A percentile compares a stretch with the other conserved stretches of the same genome.
Evolutionary conservation across 2,888 invertebrate species (phyloP).

Genomic region (Chloroclystis v-ata): DNA sequence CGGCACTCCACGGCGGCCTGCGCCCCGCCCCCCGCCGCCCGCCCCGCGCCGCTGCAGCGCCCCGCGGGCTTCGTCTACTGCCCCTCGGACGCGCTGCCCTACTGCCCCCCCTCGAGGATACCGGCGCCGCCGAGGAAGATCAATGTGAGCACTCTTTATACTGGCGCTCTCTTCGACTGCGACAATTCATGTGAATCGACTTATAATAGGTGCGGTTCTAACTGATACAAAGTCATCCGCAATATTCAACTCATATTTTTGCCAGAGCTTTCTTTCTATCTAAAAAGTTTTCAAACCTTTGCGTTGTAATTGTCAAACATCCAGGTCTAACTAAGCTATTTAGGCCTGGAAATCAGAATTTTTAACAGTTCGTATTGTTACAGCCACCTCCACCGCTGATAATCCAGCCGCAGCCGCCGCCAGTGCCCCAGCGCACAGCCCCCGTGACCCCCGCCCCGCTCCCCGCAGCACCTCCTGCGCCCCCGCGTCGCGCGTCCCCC

Average conservation of each 20-base stretch:
- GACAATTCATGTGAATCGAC: no score
- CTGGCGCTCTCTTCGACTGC: no score
- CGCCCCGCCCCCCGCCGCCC: constrained; percentile 48
- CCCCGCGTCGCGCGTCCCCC: constrained; percentile 59
- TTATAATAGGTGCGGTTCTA: no score
- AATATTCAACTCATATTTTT: no score
- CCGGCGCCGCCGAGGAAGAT: constrained; percentile 50
- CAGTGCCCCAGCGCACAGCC: constrained; percentile 58
- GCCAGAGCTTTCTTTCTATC: no score
- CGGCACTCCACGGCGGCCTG: constrained; percentile 67
- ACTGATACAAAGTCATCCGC: no score
- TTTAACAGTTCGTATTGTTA: constrained; percentile 29
- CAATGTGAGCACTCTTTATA: constrained; percentile 34
- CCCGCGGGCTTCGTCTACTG: constrained; percentile 69
- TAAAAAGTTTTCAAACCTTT: no score
- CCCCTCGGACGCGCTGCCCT: constrained; percentile 72
- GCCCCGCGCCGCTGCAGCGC: constrained; percentile 37
- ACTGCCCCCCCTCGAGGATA: constrained; percentile 71
- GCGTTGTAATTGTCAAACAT: no score
- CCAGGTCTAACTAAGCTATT: no score
- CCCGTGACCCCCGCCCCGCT: constrained; percentile 49
- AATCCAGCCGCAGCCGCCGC: constrained; percentile 60
- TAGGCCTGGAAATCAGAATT: no score
- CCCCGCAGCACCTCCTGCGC: constrained; percentile 56
- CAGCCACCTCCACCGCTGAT: constrained; percentile 56